These are phyloP conservation scores for Caenorhabditis doughertyi DNA, from an alignment of 2,888 invertebrate species.

Conservation along the genomic window DNA sequence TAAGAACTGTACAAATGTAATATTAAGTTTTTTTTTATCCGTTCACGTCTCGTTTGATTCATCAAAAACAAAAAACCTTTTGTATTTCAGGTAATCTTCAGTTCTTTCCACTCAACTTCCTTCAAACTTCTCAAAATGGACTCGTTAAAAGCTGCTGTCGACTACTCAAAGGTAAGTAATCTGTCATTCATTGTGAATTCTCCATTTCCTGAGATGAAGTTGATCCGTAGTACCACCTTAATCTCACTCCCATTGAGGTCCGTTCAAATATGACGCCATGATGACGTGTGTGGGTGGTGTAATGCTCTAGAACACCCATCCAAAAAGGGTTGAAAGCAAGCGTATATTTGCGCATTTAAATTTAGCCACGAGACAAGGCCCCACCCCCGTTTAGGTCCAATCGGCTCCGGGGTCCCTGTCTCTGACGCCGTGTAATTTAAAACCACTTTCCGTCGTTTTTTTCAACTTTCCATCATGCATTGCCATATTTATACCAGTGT, in stretches of 20 bases:
- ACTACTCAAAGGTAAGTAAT: constrained; percentile 61
- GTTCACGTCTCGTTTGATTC: neutral
- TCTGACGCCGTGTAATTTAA: constrained; percentile 56
- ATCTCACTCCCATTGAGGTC: constrained; percentile 1
- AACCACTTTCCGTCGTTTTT: constrained; percentile 49
- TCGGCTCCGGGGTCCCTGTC: constrained; percentile 5
- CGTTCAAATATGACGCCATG: constrained; percentile 52
- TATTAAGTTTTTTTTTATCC: neutral
- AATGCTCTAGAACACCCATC: constrained; percentile 43
- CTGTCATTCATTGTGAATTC: constrained; percentile 19
- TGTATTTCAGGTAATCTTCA: constrained; percentile 18
- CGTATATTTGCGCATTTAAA: constrained; percentile 58
- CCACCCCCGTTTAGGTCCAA: constrained; percentile 37
- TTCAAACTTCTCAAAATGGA: constrained; percentile 45
- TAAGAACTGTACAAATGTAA: too few species aligned
- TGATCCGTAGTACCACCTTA: constrained; percentile 33
- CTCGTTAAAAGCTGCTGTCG: constrained; percentile 61
- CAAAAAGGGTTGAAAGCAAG: neutral
- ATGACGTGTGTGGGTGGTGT: constrained; percentile 56
- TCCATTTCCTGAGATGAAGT: neutral
- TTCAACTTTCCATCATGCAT: constrained; percentile 32
- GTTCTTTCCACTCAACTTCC: neutral
- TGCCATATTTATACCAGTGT: constrained; percentile 53
- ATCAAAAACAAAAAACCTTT: neutral
- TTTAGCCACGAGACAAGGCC: constrained; percentile 24